Percentiles rank a stretch among this genome's conserved stretches.
phyloP scores from a whole-genome alignment of 2,888 invertebrate species.

The Philereme vetulata region DNA sequence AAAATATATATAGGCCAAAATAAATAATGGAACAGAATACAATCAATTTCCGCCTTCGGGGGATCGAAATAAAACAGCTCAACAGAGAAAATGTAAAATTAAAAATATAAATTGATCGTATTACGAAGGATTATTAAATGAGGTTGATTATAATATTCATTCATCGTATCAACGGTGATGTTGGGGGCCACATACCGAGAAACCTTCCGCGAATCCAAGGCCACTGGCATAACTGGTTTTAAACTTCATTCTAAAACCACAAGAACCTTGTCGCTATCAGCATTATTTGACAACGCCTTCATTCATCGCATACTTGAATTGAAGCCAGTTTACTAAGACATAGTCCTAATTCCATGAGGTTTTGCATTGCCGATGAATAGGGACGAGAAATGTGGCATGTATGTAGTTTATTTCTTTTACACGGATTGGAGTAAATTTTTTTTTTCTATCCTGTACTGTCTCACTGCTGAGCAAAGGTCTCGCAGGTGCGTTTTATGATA shows the following conservation, averaged over 20 bases:
- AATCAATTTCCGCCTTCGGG: too few species aligned
- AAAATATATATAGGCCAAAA: neutral
- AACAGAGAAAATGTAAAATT: neutral
- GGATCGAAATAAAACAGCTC: too few species aligned
- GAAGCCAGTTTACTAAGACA: constrained; percentile 12
- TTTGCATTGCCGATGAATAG: constrained; percentile 1
- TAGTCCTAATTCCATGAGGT: constrained; percentile 8
- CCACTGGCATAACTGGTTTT: constrained; percentile 65
- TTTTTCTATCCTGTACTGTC: too few species aligned
- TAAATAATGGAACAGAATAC: neutral
- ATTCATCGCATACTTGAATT: constrained; percentile 1
- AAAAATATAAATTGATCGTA: neutral
- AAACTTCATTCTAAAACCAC: constrained; percentile 41
- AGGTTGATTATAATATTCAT: constrained; percentile 35
- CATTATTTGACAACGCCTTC: constrained; percentile 1
- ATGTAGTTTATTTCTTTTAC: neutral
- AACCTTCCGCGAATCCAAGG: constrained; percentile 72
- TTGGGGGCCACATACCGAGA: constrained; percentile 66
- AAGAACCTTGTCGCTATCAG: constrained; percentile 24
- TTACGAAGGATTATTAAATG: constrained; percentile 8
- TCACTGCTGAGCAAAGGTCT: too few species aligned
- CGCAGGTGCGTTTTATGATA: too few species aligned
- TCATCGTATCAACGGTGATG: constrained; percentile 46
- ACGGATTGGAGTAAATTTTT: too few species aligned
- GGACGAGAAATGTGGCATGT: constrained; percentile 15